Conservation (phyloP, 1,140 invertebrate genomes). For the Muscidifurax raptorellus region DNA sequence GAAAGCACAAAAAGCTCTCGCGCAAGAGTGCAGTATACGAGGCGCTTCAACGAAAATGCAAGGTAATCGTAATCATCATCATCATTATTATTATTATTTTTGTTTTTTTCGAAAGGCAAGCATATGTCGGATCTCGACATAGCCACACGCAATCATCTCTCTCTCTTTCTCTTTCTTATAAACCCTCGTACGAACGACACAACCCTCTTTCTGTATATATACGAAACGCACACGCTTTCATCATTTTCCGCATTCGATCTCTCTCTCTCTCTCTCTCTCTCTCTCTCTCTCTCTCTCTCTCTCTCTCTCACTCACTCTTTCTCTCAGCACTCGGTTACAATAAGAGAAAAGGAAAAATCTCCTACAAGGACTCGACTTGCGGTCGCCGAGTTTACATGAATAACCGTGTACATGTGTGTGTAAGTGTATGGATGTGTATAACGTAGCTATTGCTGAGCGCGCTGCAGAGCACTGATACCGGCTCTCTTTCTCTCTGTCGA, state of each 20-base stretch:
- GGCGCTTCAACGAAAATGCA: neutral
- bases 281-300: too few relatives aligned
- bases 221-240: neutral
- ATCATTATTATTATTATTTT: neutral
- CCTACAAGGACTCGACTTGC: neutral
- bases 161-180: neutral
- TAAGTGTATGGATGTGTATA: neutral
- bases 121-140: neutral
- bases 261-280: too few relatives aligned
- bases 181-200: neutral
- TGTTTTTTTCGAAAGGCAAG: neutral
- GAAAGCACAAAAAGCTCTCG: neutral
- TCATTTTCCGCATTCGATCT: neutral
- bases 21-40: neutral
- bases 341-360: neutral
- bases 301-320: too few relatives aligned
- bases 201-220: neutral
- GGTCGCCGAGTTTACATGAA: neutral
- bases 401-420: neutral
- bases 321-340: neutral
- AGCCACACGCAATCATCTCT: neutral
- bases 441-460: neutral
- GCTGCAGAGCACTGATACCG: neutral
- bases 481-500: neutral
- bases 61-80: neutral